Evolutionary conservation across 2,113 vertebrate species (phyloP).

Genomic region (Oryzias celebensis): DNA sequence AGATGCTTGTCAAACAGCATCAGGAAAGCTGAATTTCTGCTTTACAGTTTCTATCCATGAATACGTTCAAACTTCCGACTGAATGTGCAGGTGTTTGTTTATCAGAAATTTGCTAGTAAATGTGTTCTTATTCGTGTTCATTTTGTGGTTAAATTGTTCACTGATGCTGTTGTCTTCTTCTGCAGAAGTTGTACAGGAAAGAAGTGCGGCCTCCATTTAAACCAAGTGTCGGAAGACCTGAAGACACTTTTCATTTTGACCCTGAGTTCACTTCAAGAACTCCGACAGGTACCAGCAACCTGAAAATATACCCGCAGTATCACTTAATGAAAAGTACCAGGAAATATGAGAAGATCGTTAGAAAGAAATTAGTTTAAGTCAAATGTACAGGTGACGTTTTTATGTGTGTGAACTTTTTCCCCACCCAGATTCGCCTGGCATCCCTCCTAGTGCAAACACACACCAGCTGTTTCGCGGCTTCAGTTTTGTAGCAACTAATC

Average conservation of each 20-base stretch:
- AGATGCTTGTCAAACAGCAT: no score
- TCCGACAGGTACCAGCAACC: slow-evolving; percentile 83
- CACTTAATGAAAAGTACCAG: not conserved
- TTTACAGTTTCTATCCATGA: no score
- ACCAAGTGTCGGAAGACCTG: slow-evolving; percentile 90
- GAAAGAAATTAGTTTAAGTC: not conserved
- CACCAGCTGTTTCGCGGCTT: slow-evolving; percentile 95
- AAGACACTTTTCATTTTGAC: slow-evolving; percentile 97
- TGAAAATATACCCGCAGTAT: not conserved
- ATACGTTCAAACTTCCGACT: no score
- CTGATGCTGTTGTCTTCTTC: slow-evolving; percentile 4
- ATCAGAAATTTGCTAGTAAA: no score
- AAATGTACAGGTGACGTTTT: not conserved
- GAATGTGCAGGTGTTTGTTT: no score
- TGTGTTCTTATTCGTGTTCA: no score
- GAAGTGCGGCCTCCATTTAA: slow-evolving; percentile 94
- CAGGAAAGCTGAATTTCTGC: no score
- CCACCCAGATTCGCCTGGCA: slow-evolving; percentile 88
- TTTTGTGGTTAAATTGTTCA: not conserved
- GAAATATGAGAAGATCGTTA: not conserved
- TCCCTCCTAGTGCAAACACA: slow-evolving; percentile 92
- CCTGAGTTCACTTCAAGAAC: slow-evolving; percentile 95
- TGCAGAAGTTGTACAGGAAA: slow-evolving; percentile 88
- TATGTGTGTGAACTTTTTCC: slow-evolving; percentile 13
- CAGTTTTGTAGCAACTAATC: slow-evolving; percentile 91